Base-by-base conservation (phyloP, 2,797 vertebrate species). In the Arctocebus calabarensis region DNA sequence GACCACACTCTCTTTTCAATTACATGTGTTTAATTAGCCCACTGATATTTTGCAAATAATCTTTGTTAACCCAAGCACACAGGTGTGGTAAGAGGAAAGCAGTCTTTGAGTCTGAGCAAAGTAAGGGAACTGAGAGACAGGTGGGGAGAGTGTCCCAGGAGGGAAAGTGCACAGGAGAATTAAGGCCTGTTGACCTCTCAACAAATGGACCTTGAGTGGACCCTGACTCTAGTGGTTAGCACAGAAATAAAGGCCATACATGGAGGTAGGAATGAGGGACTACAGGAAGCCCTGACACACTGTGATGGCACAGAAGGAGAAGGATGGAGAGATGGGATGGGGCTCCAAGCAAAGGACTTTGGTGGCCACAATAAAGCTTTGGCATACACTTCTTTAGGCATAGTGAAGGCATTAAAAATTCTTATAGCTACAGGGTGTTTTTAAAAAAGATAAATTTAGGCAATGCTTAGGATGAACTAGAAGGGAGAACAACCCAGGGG, bases 11-110 rank as follows among this genome's bases (percentile, higher is more conserved):
- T 71, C 57, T 45, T 88, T 88, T 91, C 70, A 89, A 62, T 94
- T 90, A 83, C 74, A 27, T 71, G 23, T 70, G 40, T 88, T 91
- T 90, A 83, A 83, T 88, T 92, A 91, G 84, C 91, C 73, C 78
- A 29, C 71, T 88, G 70, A 92, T 88, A 68, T 78, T 79, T 82
- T 70, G 59, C n/a, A 89, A 93, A 87, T 71, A 82, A 74, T 66
- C 88, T 74, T 43, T 59, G 88, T 78, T 88, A 48, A 75, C 48
- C 92, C 92, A 29, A 48, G 34, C 73, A 71, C 27, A 14, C 61
- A 85, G 71, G 70, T 52, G 32, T 62, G 66, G 9, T 71, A 79
- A 37, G 83, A 86, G 37, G 20, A 52, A 82, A 74, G 34, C 32
- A 74, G 43, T 2, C 13, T 48, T 34, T 55, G 17, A 62, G 17